Evolutionary conservation across 2,888 invertebrate genomes (phyloP).

Genomic region (Caenorhabditis sp.): DNA sequence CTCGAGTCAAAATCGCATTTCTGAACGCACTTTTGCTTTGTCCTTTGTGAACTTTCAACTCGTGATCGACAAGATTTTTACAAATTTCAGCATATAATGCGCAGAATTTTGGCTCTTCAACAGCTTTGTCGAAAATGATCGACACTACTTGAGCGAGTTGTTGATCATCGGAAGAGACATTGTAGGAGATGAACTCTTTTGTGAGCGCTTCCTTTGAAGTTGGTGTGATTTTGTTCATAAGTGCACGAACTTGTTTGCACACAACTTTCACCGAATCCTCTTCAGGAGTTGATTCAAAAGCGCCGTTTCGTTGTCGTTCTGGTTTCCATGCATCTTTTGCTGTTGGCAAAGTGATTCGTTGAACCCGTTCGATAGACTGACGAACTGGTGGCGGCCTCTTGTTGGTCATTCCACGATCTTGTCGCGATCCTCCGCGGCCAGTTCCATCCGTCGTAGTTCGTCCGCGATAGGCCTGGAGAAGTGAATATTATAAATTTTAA

Average conservation of each 20-base stretch:
- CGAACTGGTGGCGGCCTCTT: constrained; percentile 29
- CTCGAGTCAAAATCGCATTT: constrained; percentile 44
- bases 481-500: no score
- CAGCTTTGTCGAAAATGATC: constrained; percentile 60
- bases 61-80: constrained; percentile 38
- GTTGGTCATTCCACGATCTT: constrained; percentile 26
- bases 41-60: constrained; percentile 9
- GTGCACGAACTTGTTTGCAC: constrained; percentile 54
- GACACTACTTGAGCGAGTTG: constrained; percentile 43
- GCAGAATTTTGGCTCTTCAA: constrained; percentile 61
- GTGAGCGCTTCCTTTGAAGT: constrained; percentile 51
- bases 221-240: constrained; percentile 67
- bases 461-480: constrained; percentile 29
- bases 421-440: constrained; percentile 25
- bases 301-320: constrained; percentile 33
- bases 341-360: constrained; percentile 30
- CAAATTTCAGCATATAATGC: constrained; percentile 54
- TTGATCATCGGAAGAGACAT: constrained; percentile 38
- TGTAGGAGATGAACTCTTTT: constrained; percentile 48
- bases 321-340: constrained; percentile 62
- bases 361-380: constrained; percentile 36
- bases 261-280: neutral
- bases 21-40: constrained; percentile 43
- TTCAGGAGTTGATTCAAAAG: constrained; percentile 9
- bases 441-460: constrained; percentile 38